These are phyloP conservation scores for Ammodytes dubius DNA, from an alignment of 2,113 vertebrate genomes.

Conservation along the genomic window DNA sequence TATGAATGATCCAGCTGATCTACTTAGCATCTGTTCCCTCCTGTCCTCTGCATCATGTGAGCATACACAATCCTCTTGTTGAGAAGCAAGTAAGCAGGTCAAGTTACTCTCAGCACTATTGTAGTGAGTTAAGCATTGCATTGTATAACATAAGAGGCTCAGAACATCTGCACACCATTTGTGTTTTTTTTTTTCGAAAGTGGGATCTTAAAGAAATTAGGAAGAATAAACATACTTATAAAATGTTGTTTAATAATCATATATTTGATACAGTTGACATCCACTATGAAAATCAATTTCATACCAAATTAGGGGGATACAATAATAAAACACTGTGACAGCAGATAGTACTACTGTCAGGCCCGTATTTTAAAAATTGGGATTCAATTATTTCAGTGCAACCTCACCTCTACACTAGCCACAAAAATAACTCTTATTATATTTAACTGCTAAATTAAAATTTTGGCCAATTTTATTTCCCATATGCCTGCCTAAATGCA, in stretches of 20 bases:
- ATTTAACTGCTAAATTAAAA: neutral
- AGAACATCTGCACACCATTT: neutral
- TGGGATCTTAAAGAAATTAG: neutral
- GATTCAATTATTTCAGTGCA: neutral
- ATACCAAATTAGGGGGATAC: neutral
- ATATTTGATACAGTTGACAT: neutral
- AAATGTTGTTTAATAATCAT: neutral
- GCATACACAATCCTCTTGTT: conserved; percentile 47
- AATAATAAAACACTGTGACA: neutral
- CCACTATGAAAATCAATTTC: neutral
- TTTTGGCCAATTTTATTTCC: neutral
- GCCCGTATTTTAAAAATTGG: neutral
- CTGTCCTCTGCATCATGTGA: conserved; percentile 60
- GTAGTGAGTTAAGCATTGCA: neutral
- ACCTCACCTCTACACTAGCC: neutral
- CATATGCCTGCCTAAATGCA: neutral
- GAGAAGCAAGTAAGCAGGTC: neutral
- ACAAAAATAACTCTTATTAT: neutral
- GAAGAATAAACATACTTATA: neutral
- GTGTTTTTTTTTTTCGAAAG: neutral
- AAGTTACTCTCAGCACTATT: neutral
- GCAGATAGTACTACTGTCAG: neutral
- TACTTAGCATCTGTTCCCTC: conserved; percentile 58
- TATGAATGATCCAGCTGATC: conserved; percentile 69
- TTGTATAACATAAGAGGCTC: neutral